A percentile compares a stretch with the other conserved stretches of the same genome.
Conservation (phyloP, 2,113 vertebrate genomes). For the Amblyopsis rosae region DNA sequence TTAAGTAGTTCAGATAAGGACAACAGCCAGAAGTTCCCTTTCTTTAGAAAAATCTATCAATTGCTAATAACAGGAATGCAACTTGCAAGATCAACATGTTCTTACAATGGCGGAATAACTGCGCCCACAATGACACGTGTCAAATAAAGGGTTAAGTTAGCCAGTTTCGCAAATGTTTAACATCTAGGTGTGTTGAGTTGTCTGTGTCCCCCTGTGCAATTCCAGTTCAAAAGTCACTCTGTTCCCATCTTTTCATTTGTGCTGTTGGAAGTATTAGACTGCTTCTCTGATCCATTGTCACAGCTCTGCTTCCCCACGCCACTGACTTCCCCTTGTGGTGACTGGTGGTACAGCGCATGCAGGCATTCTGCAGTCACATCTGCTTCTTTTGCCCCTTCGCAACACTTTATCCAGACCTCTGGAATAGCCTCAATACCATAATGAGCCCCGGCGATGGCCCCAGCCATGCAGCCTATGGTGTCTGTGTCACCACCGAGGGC, state of each 20-base stretch:
- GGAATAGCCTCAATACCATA: constrained; percentile 88
- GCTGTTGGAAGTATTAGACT: constrained; percentile 32
- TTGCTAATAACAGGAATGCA: not conserved
- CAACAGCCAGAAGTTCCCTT: not conserved
- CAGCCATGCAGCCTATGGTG: constrained; percentile 98
- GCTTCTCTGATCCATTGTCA: constrained; percentile 22
- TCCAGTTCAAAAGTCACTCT: constrained; percentile 32
- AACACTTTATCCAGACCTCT: constrained; percentile 86
- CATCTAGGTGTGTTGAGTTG: not conserved
- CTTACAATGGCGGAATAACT: too few species aligned
- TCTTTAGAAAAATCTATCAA: not conserved
- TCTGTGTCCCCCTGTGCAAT: constrained; percentile 21
- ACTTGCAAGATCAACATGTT: not conserved
- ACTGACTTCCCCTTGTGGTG: constrained; percentile 35
- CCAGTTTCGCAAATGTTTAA: not conserved
- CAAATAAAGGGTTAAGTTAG: too few species aligned
- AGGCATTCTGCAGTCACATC: constrained; percentile 82
- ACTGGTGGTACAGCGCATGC: constrained; percentile 79
- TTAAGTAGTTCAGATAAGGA: not conserved
- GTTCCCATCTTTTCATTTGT: constrained; percentile 46
- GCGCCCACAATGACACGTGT: too few species aligned
- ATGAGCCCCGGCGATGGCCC: constrained; percentile 95
- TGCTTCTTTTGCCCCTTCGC: constrained; percentile 88
- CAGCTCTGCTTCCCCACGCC: constrained; percentile 28
- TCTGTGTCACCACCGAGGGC: constrained; percentile 97